These are phyloP conservation scores for Lutra lutra DNA, from an alignment of 2,797 vertebrate species.

Conservation along the genomic window DNA sequence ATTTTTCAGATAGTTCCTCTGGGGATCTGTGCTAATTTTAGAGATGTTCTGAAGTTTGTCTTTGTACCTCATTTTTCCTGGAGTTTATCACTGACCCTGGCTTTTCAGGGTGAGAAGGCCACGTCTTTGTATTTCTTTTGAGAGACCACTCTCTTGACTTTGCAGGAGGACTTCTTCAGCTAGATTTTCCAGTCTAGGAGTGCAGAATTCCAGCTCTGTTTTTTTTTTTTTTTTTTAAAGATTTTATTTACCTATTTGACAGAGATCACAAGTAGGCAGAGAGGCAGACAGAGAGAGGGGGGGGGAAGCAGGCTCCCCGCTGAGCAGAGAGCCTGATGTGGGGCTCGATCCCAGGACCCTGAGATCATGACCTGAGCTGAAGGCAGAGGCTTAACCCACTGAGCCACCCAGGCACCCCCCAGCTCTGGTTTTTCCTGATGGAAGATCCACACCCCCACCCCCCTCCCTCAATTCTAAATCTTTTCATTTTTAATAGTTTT, in stretches of 20 bases:
- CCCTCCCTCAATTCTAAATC: background rate
- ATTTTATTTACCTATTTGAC: no score
- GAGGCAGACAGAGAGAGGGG: no score
- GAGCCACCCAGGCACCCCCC: no score
- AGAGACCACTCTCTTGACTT: background rate
- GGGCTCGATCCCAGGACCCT: no score
- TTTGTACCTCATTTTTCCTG: background rate
- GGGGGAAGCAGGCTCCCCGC: no score
- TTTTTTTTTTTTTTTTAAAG: no score
- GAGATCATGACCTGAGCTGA: no score
- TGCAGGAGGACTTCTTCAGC: background rate
- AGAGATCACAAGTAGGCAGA: no score
- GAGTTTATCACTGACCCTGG: background rate
- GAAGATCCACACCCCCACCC: background rate
- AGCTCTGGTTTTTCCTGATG: background rate
- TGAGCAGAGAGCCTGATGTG: no score
- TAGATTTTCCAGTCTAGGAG: background rate
- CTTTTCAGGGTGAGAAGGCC: background rate
- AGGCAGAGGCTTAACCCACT: no score
- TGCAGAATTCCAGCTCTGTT: background rate
- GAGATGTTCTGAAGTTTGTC: background rate
- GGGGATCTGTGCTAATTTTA: background rate
- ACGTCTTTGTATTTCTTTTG: accelerated
- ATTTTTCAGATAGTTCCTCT: background rate
- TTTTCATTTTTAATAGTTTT: constrained; percentile 14